Base-by-base conservation (phyloP, 1,140 invertebrate genomes). In the Trypoxylus dichotomus region DNA sequence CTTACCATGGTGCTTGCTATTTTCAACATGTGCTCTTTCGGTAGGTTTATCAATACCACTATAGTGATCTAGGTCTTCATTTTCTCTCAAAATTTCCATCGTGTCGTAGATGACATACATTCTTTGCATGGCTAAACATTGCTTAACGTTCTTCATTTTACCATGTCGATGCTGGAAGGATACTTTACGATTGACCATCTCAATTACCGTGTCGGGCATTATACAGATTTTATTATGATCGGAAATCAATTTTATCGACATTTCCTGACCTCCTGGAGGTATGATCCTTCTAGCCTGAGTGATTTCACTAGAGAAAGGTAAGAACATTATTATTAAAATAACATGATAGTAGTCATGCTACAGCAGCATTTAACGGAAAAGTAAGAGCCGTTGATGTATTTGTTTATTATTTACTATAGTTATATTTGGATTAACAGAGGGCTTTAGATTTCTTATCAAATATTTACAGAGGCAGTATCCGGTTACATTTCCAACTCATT, bases 101-200 rank as follows among this genome's bases (percentile, higher is more conserved):
- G 94, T 94, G 78, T 95, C 92, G 81, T 94, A 92, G 2, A 93
- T 88, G 25, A 94, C 87, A 76, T 90, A 93, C 13, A 94, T 89
- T 24, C 92, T 87, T 10, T 91, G 88, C 0, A 91, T 87, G n/a
- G 90, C 88, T 10, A 94, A 82, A 0, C 91, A 88, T 85, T 93
- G 90, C 0, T 87, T 76, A 10, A 79, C 19, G 2, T 80, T 41
- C 77, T 88, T 88, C 5, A 84, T 82, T 13, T 80, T 81, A 37
- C 88, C 88, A 78, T 87, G 84, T 15, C 80, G 78, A 10, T 78
- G 81, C 25, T 80, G 78, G 77, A 84, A 87, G 29, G 79, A 79
- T 3, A 84, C 79, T 74, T 82, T 80, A 60, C 79, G 79, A 25
- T 85, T 82, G 1, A 84, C 80, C 15, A 77, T 77, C 58, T 83